Evolutionary conservation across 2,888 invertebrate genomes (phyloP).

Genomic region (Sphaerophoria taeniata): DNA sequence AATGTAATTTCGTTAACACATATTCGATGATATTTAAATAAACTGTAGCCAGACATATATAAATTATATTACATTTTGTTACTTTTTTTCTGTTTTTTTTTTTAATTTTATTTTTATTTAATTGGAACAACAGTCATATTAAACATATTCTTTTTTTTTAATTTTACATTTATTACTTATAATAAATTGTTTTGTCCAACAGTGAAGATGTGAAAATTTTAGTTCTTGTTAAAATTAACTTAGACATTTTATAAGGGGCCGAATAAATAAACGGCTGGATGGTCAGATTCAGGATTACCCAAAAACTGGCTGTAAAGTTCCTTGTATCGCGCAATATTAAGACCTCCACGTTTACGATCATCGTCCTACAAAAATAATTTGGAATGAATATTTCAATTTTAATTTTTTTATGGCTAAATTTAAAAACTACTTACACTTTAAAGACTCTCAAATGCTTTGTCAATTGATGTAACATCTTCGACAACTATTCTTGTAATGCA

Average conservation of each 20-base stretch:
- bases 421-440: slow-evolving; percentile 86
- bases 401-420: too few relatives aligned
- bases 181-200: slow-evolving; percentile 57
- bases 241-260: slow-evolving; percentile 86
- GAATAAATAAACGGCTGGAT: slow-evolving; percentile 90
- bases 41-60: slow-evolving; percentile 41
- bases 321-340: slow-evolving; percentile 90
- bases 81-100: neutral
- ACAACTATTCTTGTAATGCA: slow-evolving; percentile 92
- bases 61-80: slow-evolving; percentile 21
- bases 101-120: slow-evolving; percentile 45
- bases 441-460: slow-evolving; percentile 90
- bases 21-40: slow-evolving; percentile 48
- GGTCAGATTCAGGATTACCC: slow-evolving; percentile 89
- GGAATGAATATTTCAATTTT: neutral
- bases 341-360: slow-evolving; percentile 90
- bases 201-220: slow-evolving; percentile 63
- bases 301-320: slow-evolving; percentile 92
- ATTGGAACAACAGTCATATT: slow-evolving; percentile 58
- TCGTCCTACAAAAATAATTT: slow-evolving; percentile 86
- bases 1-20: slow-evolving; percentile 68
- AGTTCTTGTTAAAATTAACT: slow-evolving; percentile 21
- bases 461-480: slow-evolving; percentile 89
- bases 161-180: slow-evolving; percentile 65
- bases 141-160: slow-evolving; percentile 29